phyloP scores from a whole-genome alignment of 2,797 vertebrate genomes.

The Pampus argenteus region DNA sequence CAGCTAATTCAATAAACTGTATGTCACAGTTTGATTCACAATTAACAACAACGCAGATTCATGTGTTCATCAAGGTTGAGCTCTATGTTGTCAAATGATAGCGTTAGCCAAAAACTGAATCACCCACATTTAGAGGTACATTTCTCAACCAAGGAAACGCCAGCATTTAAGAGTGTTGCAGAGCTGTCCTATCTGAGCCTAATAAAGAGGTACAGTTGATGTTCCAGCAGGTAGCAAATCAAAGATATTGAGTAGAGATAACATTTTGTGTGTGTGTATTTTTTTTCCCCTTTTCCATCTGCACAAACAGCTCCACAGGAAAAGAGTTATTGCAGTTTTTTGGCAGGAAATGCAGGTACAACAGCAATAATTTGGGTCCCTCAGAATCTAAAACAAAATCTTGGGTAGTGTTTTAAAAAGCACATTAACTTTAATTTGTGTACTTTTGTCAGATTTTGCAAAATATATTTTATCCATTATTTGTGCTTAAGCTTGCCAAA shows the following conservation, averaged over 20 bases:
- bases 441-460: background rate
- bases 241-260: background rate
- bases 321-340: background rate
- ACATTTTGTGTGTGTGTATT: background rate
- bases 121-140: background rate
- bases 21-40: background rate
- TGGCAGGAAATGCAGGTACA: background rate
- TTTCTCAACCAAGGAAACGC: background rate
- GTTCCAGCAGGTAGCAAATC: background rate
- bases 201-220: background rate
- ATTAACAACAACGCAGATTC: background rate
- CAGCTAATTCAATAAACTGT: too few relatives aligned
- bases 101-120: background rate
- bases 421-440: background rate
- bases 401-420: background rate
- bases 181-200: background rate
- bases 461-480: background rate
- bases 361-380: background rate
- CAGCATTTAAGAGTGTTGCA: too few relatives aligned
- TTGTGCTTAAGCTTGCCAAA: background rate
- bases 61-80: background rate
- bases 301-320: constrained; percentile 9
- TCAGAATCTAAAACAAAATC: background rate
- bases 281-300: background rate
- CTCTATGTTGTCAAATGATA: background rate